Evolutionary conservation across 2,888 invertebrate species (phyloP).

Genomic region (Chouioia cunea): DNA sequence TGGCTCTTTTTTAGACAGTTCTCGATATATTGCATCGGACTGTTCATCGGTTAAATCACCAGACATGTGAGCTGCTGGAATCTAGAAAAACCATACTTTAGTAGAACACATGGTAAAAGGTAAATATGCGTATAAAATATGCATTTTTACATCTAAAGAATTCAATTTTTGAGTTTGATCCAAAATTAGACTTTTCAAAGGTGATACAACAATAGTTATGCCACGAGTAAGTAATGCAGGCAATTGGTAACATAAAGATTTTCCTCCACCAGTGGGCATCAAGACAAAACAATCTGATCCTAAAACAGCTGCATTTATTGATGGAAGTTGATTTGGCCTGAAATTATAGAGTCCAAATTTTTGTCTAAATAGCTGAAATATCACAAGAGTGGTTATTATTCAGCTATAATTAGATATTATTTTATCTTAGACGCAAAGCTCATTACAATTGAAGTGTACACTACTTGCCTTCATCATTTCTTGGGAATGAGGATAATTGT

Average conservation of each 20-base stretch:
- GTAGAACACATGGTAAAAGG: neutral
- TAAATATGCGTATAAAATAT: too few relatives aligned
- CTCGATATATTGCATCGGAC: constrained; percentile 79
- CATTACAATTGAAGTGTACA: neutral
- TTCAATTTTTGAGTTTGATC: constrained; percentile 95
- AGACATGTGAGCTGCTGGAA: constrained; percentile 87
- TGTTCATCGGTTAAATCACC: constrained; percentile 78
- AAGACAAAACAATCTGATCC: constrained; percentile 93
- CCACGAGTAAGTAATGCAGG: constrained; percentile 89
- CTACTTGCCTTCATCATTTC: constrained; percentile 73
- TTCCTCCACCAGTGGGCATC: constrained; percentile 98
- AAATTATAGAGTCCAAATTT: constrained; percentile 91
- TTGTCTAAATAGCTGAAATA: constrained; percentile 74
- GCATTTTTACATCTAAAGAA: constrained; percentile 81
- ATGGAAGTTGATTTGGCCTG: constrained; percentile 94
- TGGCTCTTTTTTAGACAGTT: constrained; percentile 79
- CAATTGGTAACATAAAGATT: constrained; percentile 92
- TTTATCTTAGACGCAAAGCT: neutral
- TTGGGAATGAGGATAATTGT: constrained; percentile 78
- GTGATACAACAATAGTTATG: constrained; percentile 94
- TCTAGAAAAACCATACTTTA: constrained; percentile 70
- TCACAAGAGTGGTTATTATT: constrained; percentile 1
- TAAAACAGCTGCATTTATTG: constrained; percentile 91
- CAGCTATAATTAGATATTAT: too few relatives aligned
- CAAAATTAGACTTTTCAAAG: constrained; percentile 92